These are phyloP conservation scores for Aproaerema taeniolella DNA, from an alignment of 2,888 invertebrate genomes.

Conservation along the genomic window DNA sequence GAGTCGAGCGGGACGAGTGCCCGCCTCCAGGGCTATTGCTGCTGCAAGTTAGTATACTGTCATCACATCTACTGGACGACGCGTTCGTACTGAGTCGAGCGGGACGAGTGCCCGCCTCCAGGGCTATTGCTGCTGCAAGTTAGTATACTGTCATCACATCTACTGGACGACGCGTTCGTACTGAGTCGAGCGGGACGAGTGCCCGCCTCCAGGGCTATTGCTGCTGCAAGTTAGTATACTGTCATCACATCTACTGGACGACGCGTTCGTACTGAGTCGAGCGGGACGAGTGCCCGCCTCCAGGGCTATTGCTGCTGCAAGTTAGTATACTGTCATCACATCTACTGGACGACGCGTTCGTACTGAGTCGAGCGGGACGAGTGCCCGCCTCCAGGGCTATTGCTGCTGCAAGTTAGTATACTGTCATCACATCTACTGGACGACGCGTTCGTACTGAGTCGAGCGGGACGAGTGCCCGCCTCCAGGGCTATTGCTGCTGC, in stretches of 20 bases:
- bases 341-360: too few relatives aligned
- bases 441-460: conserved; percentile 88
- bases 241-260: too few relatives aligned
- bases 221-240: conserved; percentile 32
- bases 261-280: conserved; percentile 87
- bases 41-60: conserved; percentile 30
- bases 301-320: conserved; percentile 45
- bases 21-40: conserved; percentile 54
- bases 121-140: conserved; percentile 46
- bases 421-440: too few relatives aligned
- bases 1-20: conserved; percentile 77
- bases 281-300: conserved; percentile 62
- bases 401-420: conserved; percentile 34
- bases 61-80: too few relatives aligned
- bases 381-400: conserved; percentile 56
- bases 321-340: too few relatives aligned
- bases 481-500: conserved; percentile 51
- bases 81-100: conserved; percentile 88
- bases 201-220: conserved; percentile 55
- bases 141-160: too few relatives aligned
- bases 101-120: conserved; percentile 48
- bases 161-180: too few relatives aligned
- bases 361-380: conserved; percentile 81
- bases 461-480: conserved; percentile 68
- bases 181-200: conserved; percentile 80